Evolutionary conservation across 2,113 vertebrate genomes (phyloP).

Genomic region (Microtus ochrogaster): DNA sequence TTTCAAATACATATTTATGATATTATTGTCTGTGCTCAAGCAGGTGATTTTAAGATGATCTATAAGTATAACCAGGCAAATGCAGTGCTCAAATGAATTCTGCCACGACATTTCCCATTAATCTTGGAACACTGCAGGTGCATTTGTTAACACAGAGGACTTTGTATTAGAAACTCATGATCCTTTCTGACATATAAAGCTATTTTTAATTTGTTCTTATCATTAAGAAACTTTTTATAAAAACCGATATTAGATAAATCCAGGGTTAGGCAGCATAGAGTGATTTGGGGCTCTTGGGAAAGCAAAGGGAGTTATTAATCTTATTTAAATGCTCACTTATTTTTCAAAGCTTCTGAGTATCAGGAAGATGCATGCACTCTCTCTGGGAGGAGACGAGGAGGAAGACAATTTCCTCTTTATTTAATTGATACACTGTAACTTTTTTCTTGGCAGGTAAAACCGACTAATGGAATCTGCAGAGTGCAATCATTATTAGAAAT

Average conservation of each 20-base stretch:
- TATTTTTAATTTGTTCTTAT: slow-evolving; percentile 84
- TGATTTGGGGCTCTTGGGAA: slow-evolving; percentile 39
- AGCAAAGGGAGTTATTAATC: slow-evolving; percentile 52
- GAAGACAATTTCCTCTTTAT: slow-evolving; percentile 82
- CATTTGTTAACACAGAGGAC: slow-evolving; percentile 71
- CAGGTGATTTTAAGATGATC: slow-evolving; percentile 55
- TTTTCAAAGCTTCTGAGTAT: slow-evolving; percentile 45
- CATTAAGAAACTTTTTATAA: slow-evolving; percentile 70
- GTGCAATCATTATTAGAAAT: slow-evolving; percentile 82
- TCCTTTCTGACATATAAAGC: slow-evolving; percentile 83
- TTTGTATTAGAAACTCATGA: slow-evolving; percentile 63
- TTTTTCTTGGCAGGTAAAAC: slow-evolving; percentile 77
- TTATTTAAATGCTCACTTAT: slow-evolving; percentile 50
- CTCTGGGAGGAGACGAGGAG: slow-evolving; percentile 26
- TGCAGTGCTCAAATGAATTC: slow-evolving; percentile 46
- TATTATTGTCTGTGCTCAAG: slow-evolving; percentile 56
- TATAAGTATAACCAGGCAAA: slow-evolving; percentile 47
- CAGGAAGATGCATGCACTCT: slow-evolving; percentile 43
- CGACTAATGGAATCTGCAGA: slow-evolving; percentile 79
- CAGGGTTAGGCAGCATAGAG: slow-evolving; percentile 68
- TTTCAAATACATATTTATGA: slow-evolving; percentile 48
- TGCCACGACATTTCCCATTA: slow-evolving; percentile 65
- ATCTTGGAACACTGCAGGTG: slow-evolving; percentile 79
- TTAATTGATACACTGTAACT: slow-evolving; percentile 83
- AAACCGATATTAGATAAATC: slow-evolving; percentile 72